Base-by-base conservation (phyloP, 2,797 vertebrate species). In the Melanotaenia parkinsoni region DNA sequence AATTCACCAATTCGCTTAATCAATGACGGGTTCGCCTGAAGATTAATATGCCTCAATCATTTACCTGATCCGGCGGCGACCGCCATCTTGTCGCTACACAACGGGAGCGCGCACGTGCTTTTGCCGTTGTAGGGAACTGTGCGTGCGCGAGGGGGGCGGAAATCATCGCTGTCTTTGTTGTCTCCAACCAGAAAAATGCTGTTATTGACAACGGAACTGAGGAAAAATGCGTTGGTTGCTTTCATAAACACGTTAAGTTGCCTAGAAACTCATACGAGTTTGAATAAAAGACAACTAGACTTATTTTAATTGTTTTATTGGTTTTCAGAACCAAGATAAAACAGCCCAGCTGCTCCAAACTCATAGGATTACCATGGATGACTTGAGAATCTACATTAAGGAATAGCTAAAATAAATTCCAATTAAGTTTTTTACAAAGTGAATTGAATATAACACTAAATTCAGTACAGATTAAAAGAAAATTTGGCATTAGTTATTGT, bases 61-160 rank as follows among this genome's bases (percentile, higher is more conserved):
- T 94, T 93, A 95, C 94, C 94, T 93, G 93, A 95, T 94, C 94
- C 93, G 93, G 92, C 94, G 94, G 93, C 89, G 91, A 92, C 92
- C 94, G 94, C 94, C 94, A 95, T 95, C 92, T 94, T 94, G 92
- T 93, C 91, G 93, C 88, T 94, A 67, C 87, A 74, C 76, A 82
- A 78, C 89, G 91, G 82, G 88, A 67, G 75, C 92, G 94, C 88
- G 92, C 92, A 91, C 91, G 93, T 63, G 54, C 14, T 18, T 60
- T 70, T 43, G 58, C 60, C 67, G 72, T 83, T 77, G 72, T 85
- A 26, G 38, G 9, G 47, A 43, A 35, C 57, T 16, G 56, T 77
- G 73, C 86, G 91, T 74, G 88, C 81, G 65, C 75, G 85, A 11
- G 58, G 2, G 37, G 6, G 32, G 12, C 47, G 26, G 22, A 24